A percentile compares a stretch with the other conserved stretches of the same genome.
phyloP scores from a whole-genome alignment of 2,888 invertebrate genomes.

The Allolobophora icterica region DNA sequence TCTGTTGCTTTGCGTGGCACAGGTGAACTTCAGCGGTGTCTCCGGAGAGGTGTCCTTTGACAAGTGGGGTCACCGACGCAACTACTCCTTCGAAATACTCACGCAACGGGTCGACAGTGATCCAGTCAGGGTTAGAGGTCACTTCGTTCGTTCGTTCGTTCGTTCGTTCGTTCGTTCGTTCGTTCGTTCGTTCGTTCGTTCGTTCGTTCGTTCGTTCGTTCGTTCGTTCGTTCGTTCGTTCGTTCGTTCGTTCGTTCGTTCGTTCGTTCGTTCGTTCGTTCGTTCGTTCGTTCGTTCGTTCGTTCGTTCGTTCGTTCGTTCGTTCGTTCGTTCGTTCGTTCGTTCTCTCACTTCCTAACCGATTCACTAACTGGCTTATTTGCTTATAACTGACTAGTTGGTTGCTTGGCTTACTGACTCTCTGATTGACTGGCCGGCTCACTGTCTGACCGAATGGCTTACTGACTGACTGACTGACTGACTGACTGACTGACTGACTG shows the following conservation, averaged over 20 bases:
- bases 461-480: background rate
- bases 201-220: too few relatives aligned
- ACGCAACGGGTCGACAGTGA: conserved; percentile 34
- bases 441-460: background rate
- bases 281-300: too few relatives aligned
- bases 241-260: too few relatives aligned
- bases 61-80: conserved; percentile 54
- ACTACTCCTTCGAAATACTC: conserved; percentile 48
- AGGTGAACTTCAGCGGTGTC: conserved; percentile 39
- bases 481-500: background rate
- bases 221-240: too few relatives aligned
- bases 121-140: conserved; percentile 26
- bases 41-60: conserved; percentile 58
- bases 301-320: too few relatives aligned
- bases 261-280: too few relatives aligned
- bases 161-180: too few relatives aligned
- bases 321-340: too few relatives aligned
- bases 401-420: background rate
- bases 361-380: background rate
- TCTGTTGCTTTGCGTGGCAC: too few relatives aligned
- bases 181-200: too few relatives aligned
- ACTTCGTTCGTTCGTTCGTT: background rate
- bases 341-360: background rate
- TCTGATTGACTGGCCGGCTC: background rate
- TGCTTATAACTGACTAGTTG: too few relatives aligned